phyloP scores from a whole-genome alignment of 2,113 vertebrate species.

The Macrotis lagotis region DNA sequence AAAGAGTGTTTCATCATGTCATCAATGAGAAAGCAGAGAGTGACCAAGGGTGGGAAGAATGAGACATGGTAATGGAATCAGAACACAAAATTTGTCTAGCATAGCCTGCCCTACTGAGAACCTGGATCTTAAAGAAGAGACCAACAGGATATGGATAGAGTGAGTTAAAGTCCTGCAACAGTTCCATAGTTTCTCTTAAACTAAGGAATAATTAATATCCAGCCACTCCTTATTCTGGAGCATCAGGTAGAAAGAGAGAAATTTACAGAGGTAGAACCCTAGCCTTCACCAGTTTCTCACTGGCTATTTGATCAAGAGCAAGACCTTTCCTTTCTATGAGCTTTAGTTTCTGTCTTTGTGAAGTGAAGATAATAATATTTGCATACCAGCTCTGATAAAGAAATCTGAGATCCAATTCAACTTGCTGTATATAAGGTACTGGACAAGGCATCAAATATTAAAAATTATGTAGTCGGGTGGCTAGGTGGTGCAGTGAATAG shows the following conservation, averaged over 20 bases:
- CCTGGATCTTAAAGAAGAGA: no score
- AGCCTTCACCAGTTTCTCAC: neutral
- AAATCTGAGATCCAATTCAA: neutral
- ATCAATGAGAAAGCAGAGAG: no score
- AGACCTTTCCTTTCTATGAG: neutral
- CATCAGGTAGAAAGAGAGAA: neutral
- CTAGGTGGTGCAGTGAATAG: no score
- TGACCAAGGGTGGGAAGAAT: no score
- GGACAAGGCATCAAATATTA: neutral
- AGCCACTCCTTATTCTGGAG: neutral
- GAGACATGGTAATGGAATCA: no score
- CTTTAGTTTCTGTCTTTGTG: neutral
- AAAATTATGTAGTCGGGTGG: neutral
- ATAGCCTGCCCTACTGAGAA: no score
- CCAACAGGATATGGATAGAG: no score
- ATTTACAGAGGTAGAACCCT: neutral
- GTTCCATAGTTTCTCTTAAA: neutral
- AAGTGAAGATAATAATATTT: neutral
- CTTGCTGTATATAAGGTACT: neutral
- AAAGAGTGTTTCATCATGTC: no score
- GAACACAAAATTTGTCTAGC: no score
- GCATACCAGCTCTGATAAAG: neutral
- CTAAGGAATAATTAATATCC: neutral
- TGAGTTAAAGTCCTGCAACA: neutral
- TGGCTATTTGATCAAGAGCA: neutral